Percentiles rank a stretch among this genome's conserved stretches.
These are phyloP conservation scores for Rotaria macrura DNA, from an alignment of 2,888 invertebrate species.

Conservation along the genomic window DNA sequence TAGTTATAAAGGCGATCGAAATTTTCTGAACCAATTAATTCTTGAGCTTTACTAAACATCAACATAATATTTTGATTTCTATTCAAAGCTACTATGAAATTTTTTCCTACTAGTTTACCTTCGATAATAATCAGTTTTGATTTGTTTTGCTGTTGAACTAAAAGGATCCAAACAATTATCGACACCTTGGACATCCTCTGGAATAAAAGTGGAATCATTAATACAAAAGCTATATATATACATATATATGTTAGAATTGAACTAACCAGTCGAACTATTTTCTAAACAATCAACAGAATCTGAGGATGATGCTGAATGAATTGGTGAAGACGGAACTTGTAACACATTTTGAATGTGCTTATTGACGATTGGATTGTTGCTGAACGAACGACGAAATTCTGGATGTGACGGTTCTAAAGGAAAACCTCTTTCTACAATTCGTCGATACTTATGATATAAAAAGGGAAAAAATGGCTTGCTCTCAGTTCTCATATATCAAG, in stretches of 20 bases:
- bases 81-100: too few relatives aligned
- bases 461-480: too few relatives aligned
- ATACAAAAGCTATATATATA: too few relatives aligned
- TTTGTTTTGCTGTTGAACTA: not conserved
- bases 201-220: not conserved
- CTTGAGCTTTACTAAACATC: not conserved
- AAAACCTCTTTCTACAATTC: not conserved
- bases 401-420: not conserved
- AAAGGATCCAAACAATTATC: not conserved
- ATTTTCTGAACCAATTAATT: not conserved
- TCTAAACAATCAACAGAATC: not conserved
- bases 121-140: not conserved
- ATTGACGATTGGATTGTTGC: not conserved
- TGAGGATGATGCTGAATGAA: not conserved
- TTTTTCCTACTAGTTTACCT: not conserved
- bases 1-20: not conserved
- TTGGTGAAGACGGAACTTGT: not conserved
- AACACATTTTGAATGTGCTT: not conserved
- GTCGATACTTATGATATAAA: too few relatives aligned
- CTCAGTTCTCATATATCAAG: too few relatives aligned
- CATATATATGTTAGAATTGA: not conserved
- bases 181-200: not conserved
- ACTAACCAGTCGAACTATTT: not conserved
- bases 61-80: too few relatives aligned
- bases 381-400: not conserved